phyloP scores from a whole-genome alignment of 1,140 invertebrate species.

The Babylonia areolata region DNA sequence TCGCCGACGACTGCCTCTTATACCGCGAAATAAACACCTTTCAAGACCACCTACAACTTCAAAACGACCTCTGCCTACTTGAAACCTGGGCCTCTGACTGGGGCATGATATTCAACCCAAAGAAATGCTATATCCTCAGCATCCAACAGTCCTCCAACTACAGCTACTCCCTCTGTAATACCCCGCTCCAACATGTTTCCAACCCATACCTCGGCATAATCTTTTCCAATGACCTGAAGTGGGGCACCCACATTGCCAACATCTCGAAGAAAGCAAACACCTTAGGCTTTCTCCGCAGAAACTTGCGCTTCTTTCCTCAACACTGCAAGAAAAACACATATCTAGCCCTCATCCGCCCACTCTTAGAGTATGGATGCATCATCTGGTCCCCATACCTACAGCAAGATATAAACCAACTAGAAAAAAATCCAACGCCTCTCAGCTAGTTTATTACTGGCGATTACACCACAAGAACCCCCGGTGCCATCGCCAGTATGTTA shows the following conservation, averaged over 20 bases:
- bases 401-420: conserved; percentile 35
- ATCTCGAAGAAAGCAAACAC: conserved; percentile 35
- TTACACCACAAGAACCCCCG: no score
- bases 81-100: not conserved
- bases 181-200: conserved; percentile 39
- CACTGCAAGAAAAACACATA: conserved; percentile 26
- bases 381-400: conserved; percentile 45
- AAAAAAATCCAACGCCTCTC: conserved; percentile 34
- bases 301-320: conserved; percentile 37
- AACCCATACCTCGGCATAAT: conserved; percentile 46
- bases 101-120: not conserved
- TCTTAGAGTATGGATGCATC: conserved; percentile 42
- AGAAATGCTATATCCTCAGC: conserved; percentile 30
- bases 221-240: conserved; percentile 42
- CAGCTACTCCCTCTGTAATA: conserved; percentile 41
- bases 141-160: conserved; percentile 30
- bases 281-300: conserved; percentile 47
- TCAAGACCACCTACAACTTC: conserved; percentile 31
- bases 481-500: no score
- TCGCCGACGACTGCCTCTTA: conserved; percentile 45
- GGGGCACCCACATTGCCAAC: conserved; percentile 37
- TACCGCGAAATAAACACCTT: not conserved
- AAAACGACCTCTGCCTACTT: conserved; percentile 31
- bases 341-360: conserved; percentile 39
- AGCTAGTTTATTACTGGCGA: conserved; percentile 46